phyloP scores from a whole-genome alignment of 2,797 vertebrate species.

The Takifugu ocellatus region DNA sequence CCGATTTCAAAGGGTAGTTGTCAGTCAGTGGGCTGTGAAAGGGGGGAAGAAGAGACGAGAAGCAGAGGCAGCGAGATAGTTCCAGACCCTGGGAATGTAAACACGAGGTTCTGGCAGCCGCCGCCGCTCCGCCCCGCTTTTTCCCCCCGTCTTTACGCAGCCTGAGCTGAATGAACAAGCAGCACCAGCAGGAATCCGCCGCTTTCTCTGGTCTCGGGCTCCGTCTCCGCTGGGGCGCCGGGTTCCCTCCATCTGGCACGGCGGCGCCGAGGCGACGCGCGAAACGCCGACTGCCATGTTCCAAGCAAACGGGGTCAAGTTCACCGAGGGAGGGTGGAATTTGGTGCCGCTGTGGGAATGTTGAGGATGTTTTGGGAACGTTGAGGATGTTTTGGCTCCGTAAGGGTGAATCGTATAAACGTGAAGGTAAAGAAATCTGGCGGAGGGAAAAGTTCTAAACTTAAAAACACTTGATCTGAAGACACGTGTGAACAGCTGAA shows the following conservation, averaged over 20 bases:
- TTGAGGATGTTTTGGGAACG: no score
- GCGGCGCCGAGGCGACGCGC: no score
- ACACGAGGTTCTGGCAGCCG: conserved; percentile 40
- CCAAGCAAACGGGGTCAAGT: no score
- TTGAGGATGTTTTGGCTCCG: no score
- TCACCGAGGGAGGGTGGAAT: no score
- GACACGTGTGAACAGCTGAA: conserved; percentile 49
- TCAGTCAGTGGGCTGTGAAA: conserved; percentile 37
- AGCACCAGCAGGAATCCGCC: neutral
- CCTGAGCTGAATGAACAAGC: conserved; percentile 17
- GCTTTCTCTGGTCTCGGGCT: conserved; percentile 1
- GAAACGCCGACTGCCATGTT: no score
- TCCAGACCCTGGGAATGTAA: conserved; percentile 46
- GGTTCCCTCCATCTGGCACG: conserved; percentile 1
- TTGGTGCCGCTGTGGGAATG: no score
- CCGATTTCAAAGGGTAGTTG: conserved; percentile 47
- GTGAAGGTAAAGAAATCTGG: no score
- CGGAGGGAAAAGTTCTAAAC: no score
- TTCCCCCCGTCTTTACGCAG: conserved; percentile 7
- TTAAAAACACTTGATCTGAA: no score
- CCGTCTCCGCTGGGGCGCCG: conserved; percentile 2
- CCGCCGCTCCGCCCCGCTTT: neutral
- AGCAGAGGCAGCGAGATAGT: conserved; percentile 31
- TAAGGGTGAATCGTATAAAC: no score
- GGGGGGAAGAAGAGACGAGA: conserved; percentile 17